A percentile compares a stretch with the other conserved stretches of the same genome.
phyloP scores from a whole-genome alignment of 2,113 vertebrate species.

The Plectropomus leopardus region DNA sequence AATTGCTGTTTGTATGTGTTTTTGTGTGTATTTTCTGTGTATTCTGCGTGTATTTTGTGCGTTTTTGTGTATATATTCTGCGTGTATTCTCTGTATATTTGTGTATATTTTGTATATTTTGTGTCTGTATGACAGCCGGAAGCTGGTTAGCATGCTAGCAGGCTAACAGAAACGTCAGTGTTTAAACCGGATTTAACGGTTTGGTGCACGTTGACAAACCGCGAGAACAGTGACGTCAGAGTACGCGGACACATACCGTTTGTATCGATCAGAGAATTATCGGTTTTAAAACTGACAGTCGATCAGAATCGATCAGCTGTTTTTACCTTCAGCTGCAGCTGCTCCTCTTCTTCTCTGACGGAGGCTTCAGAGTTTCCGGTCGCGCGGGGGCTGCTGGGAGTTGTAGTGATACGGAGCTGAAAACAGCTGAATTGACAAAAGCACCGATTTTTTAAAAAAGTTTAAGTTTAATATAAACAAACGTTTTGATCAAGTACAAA shows the following conservation, averaged over 20 bases:
- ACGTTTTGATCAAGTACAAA: neutral
- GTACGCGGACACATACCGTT: neutral
- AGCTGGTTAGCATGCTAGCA: constrained; percentile 32
- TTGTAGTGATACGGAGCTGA: constrained; percentile 22
- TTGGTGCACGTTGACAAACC: neutral
- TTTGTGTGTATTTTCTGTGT: too few species aligned
- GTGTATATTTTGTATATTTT: neutral
- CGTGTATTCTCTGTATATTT: neutral
- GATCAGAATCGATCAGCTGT: constrained; percentile 28
- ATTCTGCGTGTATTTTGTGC: too few species aligned
- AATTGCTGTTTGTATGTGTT: too few species aligned
- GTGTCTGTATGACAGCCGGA: neutral
- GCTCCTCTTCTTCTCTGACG: neutral
- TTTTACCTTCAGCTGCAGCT: constrained; percentile 52
- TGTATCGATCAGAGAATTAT: rapidly evolving
- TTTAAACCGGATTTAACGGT: neutral
- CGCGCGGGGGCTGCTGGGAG: constrained; percentile 57
- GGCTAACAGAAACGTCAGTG: neutral
- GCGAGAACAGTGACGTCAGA: neutral
- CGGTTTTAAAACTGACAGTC: neutral
- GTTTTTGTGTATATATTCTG: neutral
- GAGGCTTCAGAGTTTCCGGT: neutral
- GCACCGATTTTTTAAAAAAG: neutral
- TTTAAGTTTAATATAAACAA: neutral
- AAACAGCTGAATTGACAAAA: neutral